phyloP scores from a whole-genome alignment of 2,797 vertebrate species.

The Typhlichthys subterraneus region DNA sequence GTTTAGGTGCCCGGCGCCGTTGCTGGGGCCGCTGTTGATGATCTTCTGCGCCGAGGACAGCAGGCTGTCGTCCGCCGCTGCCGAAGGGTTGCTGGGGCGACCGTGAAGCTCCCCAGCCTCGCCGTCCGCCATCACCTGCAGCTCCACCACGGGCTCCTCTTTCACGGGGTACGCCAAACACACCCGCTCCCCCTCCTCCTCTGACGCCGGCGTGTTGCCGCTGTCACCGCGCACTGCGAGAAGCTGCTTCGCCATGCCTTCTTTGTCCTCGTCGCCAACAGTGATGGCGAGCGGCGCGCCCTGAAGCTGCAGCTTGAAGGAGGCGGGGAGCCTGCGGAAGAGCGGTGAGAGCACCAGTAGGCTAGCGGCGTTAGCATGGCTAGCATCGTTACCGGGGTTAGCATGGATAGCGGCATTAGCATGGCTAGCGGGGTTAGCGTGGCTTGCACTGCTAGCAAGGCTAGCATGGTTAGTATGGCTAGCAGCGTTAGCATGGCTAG shows the following conservation, averaged over 20 bases:
- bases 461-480: neutral
- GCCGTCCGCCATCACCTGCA: slow-evolving; percentile 77
- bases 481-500: neutral
- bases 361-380: neutral
- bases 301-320: slow-evolving; percentile 82
- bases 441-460: too few species aligned
- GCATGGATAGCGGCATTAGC: too few species aligned
- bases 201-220: neutral
- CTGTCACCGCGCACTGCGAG: slow-evolving; percentile 32
- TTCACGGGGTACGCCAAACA: slow-evolving; percentile 56
- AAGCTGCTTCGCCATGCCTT: slow-evolving; percentile 26
- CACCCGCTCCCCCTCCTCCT: slow-evolving; percentile 19
- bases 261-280: slow-evolving; percentile 40
- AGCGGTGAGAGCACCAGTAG: slow-evolving; percentile 64
- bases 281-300: slow-evolving; percentile 63
- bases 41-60: slow-evolving; percentile 97
- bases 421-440: neutral
- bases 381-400: neutral
- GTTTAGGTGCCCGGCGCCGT: slow-evolving; percentile 87
- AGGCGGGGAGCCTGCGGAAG: slow-evolving; percentile 62
- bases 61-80: slow-evolving; percentile 80
- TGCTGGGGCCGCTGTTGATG: slow-evolving; percentile 87
- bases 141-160: slow-evolving; percentile 78
- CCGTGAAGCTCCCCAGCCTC: slow-evolving; percentile 65
- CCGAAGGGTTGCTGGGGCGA: slow-evolving; percentile 27